These are phyloP conservation scores for Eclectus roratus DNA, from an alignment of 2,113 vertebrate genomes.

Conservation along the genomic window DNA sequence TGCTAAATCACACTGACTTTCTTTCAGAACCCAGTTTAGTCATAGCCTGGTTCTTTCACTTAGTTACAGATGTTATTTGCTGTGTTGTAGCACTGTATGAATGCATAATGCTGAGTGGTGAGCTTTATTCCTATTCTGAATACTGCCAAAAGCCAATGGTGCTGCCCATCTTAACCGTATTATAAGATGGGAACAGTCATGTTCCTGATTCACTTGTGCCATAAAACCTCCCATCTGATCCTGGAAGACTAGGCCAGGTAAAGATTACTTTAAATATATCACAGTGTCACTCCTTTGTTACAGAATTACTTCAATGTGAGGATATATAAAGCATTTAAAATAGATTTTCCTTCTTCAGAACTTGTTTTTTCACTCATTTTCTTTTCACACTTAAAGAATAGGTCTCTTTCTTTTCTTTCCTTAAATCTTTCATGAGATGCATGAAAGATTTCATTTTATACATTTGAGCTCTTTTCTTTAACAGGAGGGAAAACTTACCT, in stretches of 20 bases:
- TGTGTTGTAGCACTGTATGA: background rate
- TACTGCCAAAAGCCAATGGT: background rate
- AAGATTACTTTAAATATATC: background rate
- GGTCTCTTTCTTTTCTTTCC: background rate
- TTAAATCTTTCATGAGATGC: background rate
- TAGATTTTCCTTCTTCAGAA: background rate
- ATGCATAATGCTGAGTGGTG: background rate
- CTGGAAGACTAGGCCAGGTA: background rate
- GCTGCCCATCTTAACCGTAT: rapidly evolving
- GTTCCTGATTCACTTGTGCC: background rate
- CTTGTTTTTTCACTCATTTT: background rate
- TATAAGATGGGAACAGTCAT: background rate
- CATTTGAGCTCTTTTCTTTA: background rate
- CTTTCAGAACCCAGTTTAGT: background rate
- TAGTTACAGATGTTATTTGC: background rate
- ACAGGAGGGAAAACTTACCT: background rate
- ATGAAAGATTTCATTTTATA: background rate
- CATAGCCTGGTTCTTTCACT: background rate
- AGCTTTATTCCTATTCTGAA: background rate
- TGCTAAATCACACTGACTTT: background rate
- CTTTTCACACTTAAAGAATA: background rate
- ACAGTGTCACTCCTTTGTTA: background rate
- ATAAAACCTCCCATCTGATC: background rate
- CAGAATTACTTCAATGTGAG: background rate
- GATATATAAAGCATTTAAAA: background rate